These are phyloP conservation scores for Cheumatopsyche charites DNA, from an alignment of 1,140 invertebrate species.

Conservation along the genomic window DNA sequence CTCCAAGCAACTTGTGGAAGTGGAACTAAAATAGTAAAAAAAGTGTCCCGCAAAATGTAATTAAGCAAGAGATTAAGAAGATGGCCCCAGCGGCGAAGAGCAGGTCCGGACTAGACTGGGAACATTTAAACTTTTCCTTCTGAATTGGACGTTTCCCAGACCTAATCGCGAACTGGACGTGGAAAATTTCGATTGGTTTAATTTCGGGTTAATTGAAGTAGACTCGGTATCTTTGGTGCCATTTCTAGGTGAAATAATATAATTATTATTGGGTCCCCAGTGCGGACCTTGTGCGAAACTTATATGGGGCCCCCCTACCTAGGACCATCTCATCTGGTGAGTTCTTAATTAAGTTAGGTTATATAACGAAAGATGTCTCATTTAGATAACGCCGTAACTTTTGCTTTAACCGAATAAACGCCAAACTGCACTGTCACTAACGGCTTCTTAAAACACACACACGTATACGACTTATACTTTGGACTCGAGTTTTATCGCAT, in stretches of 20 bases:
- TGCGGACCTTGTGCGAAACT: constrained; percentile 43
- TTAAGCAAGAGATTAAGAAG: constrained; percentile 50
- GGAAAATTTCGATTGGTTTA: no score
- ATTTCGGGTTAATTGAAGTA: no score
- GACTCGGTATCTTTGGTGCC: no score
- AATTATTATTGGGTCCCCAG: constrained; percentile 13
- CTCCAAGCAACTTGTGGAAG: constrained; percentile 42
- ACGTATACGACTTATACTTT: background rate
- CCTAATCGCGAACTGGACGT: background rate
- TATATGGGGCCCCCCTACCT: constrained; percentile 48
- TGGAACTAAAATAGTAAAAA: constrained; percentile 49
- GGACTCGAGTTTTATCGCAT: background rate
- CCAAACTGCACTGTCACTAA: constrained; percentile 41
- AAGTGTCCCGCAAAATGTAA: constrained; percentile 50
- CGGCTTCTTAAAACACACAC: constrained; percentile 22
- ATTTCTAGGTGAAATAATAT: constrained; percentile 2
- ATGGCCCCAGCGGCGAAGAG: constrained; percentile 42
- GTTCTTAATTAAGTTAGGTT: constrained; percentile 66
- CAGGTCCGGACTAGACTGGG: constrained; percentile 35
- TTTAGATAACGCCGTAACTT: constrained; percentile 64
- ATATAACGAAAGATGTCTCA: constrained; percentile 65
- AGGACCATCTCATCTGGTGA: constrained; percentile 60
- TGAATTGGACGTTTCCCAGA: background rate
- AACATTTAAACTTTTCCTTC: constrained; percentile 4
- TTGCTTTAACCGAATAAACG: constrained; percentile 54